Evolutionary conservation across 2,888 invertebrate species (phyloP).

Genomic region (Petrolisthes manimaculis): DNA sequence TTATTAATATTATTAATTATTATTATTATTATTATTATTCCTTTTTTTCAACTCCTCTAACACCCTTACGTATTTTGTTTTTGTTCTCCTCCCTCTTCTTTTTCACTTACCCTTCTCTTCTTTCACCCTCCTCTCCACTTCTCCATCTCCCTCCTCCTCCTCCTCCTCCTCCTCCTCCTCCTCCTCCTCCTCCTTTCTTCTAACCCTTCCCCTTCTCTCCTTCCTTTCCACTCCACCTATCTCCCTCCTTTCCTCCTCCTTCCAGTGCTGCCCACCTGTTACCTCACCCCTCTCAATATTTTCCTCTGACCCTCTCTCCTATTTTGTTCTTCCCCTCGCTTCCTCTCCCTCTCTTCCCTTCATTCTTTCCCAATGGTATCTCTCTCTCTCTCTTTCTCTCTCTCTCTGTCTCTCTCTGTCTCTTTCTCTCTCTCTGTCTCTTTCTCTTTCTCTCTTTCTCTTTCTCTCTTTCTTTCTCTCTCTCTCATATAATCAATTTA

Average conservation of each 20-base stretch:
- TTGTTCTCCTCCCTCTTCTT: too few species aligned
- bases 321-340: background rate
- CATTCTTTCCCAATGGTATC: background rate
- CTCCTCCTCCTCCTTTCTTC: too few species aligned
- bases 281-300: too few species aligned
- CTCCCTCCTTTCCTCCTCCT: too few species aligned
- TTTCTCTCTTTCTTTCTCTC: background rate
- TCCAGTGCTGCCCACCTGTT: too few species aligned
- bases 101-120: background rate
- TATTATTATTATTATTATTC: background rate
- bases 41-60: background rate
- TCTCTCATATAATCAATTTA: background rate
- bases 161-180: too few species aligned
- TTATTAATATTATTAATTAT: background rate
- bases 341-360: background rate
- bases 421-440: background rate
- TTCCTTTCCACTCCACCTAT: too few species aligned
- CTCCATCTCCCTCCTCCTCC: background rate
- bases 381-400: background rate
- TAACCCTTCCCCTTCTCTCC: too few species aligned
- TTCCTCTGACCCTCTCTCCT: background rate
- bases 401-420: background rate
- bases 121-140: background rate
- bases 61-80: background rate
- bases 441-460: background rate